Percentiles rank a stretch among this genome's conserved stretches.
These are phyloP conservation scores for Caenorhabditis sp. DNA, from an alignment of 2,888 invertebrate genomes.

Conservation along the genomic window DNA sequence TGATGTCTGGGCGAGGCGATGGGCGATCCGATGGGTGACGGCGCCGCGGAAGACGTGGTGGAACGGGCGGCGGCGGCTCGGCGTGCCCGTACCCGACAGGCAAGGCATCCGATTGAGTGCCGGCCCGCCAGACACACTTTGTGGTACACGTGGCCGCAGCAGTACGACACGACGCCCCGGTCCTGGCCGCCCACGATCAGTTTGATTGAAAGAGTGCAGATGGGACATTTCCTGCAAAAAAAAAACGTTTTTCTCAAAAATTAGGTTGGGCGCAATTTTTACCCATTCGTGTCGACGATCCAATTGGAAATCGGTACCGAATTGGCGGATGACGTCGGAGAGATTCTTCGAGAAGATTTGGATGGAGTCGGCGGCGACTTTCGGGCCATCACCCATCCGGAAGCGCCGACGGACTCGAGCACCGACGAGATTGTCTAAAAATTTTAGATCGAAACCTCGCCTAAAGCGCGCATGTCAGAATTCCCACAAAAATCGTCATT, in stretches of 20 bases:
- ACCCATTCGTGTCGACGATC: slow-evolving; percentile 62
- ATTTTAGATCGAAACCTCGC: neutral
- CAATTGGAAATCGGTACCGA: slow-evolving; percentile 57
- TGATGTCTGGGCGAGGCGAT: slow-evolving; percentile 33
- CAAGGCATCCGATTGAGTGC: slow-evolving; percentile 49
- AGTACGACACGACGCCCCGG: slow-evolving; percentile 43
- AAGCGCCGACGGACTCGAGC: slow-evolving; percentile 39
- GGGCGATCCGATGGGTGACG: slow-evolving; percentile 12
- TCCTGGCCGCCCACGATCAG: slow-evolving; percentile 57
- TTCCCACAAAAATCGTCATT: no score
- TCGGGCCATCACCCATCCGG: slow-evolving; percentile 31
- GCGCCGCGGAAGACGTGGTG: slow-evolving; percentile 18
- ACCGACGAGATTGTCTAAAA: neutral
- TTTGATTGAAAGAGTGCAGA: slow-evolving; percentile 62
- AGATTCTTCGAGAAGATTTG: neutral
- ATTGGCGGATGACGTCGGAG: neutral
- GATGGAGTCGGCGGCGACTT: neutral
- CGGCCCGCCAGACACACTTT: slow-evolving; percentile 57
- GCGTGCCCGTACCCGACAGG: slow-evolving; percentile 59
- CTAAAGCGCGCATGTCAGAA: no score
- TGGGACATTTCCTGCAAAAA: slow-evolving; percentile 62
- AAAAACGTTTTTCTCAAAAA: neutral
- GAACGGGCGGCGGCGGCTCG: slow-evolving; percentile 40
- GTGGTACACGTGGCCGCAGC: slow-evolving; percentile 66
- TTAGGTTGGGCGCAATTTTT: neutral